phyloP scores from a whole-genome alignment of 2,113 vertebrate genomes.

The Plecturocebus donacophilus region DNA sequence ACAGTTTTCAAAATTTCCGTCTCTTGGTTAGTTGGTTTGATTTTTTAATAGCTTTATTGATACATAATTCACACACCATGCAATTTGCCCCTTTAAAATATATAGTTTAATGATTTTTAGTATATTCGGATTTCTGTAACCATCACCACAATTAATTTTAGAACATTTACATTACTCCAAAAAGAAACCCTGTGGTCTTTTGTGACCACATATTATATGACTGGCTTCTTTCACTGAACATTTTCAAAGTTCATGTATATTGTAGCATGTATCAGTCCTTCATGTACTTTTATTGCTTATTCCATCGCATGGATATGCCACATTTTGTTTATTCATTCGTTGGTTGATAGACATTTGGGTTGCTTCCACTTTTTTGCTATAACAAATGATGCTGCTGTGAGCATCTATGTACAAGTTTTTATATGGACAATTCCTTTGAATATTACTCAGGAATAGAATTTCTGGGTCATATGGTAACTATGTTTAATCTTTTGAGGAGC shows the following conservation, averaged over 20 bases:
- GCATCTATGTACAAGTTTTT: neutral
- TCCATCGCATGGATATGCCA: neutral
- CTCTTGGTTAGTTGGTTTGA: neutral
- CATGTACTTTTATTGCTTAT: neutral
- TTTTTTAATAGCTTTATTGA: neutral
- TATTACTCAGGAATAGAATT: neutral
- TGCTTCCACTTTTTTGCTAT: neutral
- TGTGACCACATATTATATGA: neutral
- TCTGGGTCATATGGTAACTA: neutral
- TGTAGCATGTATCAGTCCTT: neutral
- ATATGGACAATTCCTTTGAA: neutral
- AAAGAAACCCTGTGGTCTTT: neutral
- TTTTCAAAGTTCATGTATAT: neutral
- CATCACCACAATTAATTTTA: neutral
- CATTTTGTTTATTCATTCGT: neutral
- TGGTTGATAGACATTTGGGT: neutral
- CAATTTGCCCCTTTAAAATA: neutral
- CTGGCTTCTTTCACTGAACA: neutral
- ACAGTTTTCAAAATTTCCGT: neutral
- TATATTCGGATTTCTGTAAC: neutral
- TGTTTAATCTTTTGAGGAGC: neutral
- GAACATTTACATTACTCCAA: neutral
- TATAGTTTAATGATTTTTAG: neutral
- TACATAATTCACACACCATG: neutral
- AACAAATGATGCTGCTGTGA: neutral